Conservation (phyloP, 2,797 vertebrate species). For the Furcifer pardalis region DNA sequence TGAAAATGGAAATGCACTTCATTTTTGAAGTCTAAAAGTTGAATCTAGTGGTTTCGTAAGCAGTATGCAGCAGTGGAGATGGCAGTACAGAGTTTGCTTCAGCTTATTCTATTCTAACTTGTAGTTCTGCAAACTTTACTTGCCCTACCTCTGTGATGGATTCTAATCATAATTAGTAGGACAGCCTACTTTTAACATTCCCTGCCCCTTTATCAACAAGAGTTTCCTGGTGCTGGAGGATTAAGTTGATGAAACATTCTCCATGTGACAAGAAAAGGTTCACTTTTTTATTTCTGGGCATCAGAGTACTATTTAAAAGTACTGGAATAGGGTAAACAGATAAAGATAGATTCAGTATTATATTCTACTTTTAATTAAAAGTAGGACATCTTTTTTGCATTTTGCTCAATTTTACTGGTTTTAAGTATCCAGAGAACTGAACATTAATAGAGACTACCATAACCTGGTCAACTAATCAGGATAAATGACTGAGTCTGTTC, state of each 20-base stretch:
- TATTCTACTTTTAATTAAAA: constrained; percentile 1
- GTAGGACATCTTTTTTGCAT: not conserved
- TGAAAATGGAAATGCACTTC: not conserved
- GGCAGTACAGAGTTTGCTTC: not conserved
- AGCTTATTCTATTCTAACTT: not conserved
- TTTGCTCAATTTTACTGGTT: not conserved
- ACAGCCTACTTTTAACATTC: not conserved
- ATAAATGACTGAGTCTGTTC: not conserved
- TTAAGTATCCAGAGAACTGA: not conserved
- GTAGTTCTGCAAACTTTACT: not conserved
- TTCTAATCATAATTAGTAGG: not conserved
- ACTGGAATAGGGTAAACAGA: not conserved
- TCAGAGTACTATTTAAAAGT: not conserved
- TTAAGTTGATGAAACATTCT: not conserved
- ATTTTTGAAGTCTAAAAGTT: not conserved
- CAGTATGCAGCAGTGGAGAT: not conserved
- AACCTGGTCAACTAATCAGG: not conserved
- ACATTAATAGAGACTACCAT: not conserved
- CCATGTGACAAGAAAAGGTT: not conserved
- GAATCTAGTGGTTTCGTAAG: not conserved
- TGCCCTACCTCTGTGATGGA: not conserved
- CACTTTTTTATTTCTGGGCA: not conserved
- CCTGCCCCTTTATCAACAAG: not conserved
- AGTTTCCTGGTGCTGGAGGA: not conserved
- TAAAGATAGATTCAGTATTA: not conserved